A percentile compares a stretch with the other conserved stretches of the same genome.
phyloP scores from a whole-genome alignment of 2,888 invertebrate genomes.

The Meiosimyza platycephala region DNA sequence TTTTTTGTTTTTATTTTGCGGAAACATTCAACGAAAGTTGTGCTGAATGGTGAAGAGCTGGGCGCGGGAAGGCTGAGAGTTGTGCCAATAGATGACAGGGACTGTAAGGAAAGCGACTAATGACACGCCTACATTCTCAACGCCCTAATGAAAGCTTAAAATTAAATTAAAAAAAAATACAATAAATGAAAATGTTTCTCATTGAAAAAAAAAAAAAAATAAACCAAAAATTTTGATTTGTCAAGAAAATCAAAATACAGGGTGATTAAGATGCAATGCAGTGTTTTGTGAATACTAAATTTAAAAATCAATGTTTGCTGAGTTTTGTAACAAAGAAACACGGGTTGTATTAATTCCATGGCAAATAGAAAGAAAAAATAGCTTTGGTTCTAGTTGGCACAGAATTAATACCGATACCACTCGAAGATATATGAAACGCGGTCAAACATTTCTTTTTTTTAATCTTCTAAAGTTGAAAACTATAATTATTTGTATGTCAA shows the following conservation, averaged over 20 bases:
- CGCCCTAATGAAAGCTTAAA: constrained; percentile 28
- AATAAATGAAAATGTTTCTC: constrained; percentile 17
- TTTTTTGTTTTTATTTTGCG: background rate
- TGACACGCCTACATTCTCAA: background rate
- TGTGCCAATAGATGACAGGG: constrained; percentile 11
- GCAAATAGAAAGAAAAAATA: constrained; percentile 23
- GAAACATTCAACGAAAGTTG: constrained; percentile 26
- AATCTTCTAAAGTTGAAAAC: no score
- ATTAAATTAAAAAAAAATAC: constrained; percentile 32
- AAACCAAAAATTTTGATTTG: constrained; percentile 42
- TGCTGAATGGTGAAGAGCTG: constrained; percentile 47
- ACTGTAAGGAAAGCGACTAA: constrained; percentile 1
- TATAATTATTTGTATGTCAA: no score
- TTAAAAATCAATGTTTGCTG: constrained; percentile 27
- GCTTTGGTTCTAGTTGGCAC: background rate
- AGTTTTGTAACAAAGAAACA: constrained; percentile 15
- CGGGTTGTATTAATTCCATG: constrained; percentile 16
- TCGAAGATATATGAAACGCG: no score
- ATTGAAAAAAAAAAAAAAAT: constrained; percentile 36
- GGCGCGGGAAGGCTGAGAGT: constrained; percentile 64
- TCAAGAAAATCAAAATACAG: constrained; percentile 41
- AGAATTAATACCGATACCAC: no score
- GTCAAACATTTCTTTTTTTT: no score
- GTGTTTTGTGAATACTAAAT: constrained; percentile 50
- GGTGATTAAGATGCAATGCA: constrained; percentile 52